These are phyloP conservation scores for Lepidurus apus DNA, from an alignment of 1,140 invertebrate species.

Conservation along the genomic window DNA sequence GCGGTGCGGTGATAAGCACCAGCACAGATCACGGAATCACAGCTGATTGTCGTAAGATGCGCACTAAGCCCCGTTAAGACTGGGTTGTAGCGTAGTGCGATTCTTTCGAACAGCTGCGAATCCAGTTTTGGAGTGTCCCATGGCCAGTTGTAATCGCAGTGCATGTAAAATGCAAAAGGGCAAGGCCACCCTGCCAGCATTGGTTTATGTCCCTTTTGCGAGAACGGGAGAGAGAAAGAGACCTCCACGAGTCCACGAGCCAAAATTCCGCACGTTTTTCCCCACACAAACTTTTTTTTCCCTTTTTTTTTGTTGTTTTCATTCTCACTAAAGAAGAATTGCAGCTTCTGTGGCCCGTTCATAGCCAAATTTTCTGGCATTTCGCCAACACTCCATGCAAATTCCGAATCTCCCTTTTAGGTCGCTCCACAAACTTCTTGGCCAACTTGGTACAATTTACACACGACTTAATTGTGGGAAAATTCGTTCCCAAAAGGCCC, in stretches of 20 bases:
- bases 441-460: no score
- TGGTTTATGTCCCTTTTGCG: neutral
- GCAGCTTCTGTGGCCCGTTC: constrained; percentile 3
- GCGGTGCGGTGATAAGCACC: no score
- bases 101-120: neutral
- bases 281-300: neutral
- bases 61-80: no score
- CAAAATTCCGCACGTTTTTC: constrained; percentile 18
- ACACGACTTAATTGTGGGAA: no score
- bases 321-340: neutral
- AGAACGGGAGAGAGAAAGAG: neutral
- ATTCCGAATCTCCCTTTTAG: neutral
- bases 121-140: constrained; percentile 17
- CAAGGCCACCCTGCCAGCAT: constrained; percentile 2
- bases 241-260: neutral
- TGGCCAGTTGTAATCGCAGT: constrained; percentile 5
- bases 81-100: no score
- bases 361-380: neutral
- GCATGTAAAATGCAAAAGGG: constrained; percentile 13
- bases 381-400: neutral
- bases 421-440: neutral
- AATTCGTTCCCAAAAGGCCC: no score
- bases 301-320: neutral
- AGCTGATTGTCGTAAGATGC: no score
- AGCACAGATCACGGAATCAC: no score